Base-by-base conservation (phyloP, 2,113 vertebrate genomes). In the Labrus mixtus region DNA sequence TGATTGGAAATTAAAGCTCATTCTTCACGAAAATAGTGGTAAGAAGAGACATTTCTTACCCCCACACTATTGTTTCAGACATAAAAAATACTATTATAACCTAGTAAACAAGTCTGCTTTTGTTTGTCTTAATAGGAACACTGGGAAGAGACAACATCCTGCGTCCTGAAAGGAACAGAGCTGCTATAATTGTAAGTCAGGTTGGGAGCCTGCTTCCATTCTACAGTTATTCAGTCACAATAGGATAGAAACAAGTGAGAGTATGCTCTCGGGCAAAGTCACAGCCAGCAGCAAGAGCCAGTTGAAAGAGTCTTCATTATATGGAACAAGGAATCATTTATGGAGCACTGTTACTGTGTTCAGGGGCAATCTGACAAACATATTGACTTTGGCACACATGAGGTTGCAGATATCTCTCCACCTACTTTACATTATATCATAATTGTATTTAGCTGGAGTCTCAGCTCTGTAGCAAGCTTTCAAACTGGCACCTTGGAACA, bases 311-410 rank as follows among this genome's bases (percentile, higher is more conserved):
- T 86, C 90, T 86, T 91, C 86, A 92, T 93, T 93, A 92, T 79
- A 48, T 73, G 75, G 84, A 92, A 91, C 90, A 90, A 88, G 82
- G 81, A 90, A 85, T 92, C 78, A 90, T 92, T 93, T 92, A 88
- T 89, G 78, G 82, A 73, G 69, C 68, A 57, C 51, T 67, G 68
- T 88, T 84, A 65, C 72, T 87, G 63, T 87, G 76, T 90, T 83
- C 84, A 78, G 83, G 81, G 86, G 75, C 83, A 87, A 90, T 85
- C 87, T 92, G 89, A 91, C 87, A 92, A 91, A 92, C 83, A 83
- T 86, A 87, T 85, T 89, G 90, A 91, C 87, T 91, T 88, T 93
- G 85, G 88, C 82, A 89, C 80, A 85, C 73, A 83, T 66, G 72
- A 85, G 78, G 82, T 64, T 71, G 80, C 66, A 75, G 75, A 84